Evolutionary conservation across 2,888 invertebrate genomes (phyloP), one percentile per base, ranked within the genome.

Genomic region (Hanleya hanleyi): DNA sequence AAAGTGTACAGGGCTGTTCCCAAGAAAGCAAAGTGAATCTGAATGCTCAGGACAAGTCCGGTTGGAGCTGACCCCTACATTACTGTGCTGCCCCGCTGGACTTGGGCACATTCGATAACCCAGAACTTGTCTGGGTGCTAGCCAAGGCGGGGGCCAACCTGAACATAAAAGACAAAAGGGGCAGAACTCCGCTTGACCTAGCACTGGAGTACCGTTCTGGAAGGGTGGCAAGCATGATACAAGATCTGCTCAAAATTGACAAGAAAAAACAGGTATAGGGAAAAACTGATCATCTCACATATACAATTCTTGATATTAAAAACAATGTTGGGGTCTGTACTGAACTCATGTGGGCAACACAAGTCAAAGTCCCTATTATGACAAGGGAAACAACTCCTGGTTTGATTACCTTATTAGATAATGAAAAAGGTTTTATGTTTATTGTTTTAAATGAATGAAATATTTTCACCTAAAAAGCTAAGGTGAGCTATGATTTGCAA

Each of bases 121-220:
- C 68, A 9, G 75, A 80, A 64, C 61, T 78, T 18, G 74, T 75
- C 15, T 80, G 71, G 66, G 67, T 75, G 9, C 70, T 80, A 49
- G 73, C 38, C 22, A 75, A 78, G 32, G 77, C 72, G 26, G 80
- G 80, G 5, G 81, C 83, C 3, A 74, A 82, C 51, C 66, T 86
- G 64, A 76, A 74, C 5, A 73, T 69, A 1, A 61, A 61, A 72
- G 89, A 90, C 74, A 70, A 69, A 9, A 74, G 83, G 26, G 87
- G 87, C 15, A 80, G 83, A 72, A 86, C 87, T n/a, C 74, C 80
- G 12, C 74, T 72, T 15, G 70, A 76, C 29, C 61, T 78, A 22
- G 80, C 80, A 6, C 26, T 78, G 67, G 37, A 62, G 22, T 50
- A 71, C 57, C 67, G 74, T 18, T 77, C 77, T 9, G 29, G 35